These are phyloP conservation scores for Polypedilum pembai DNA, from an alignment of 1,140 invertebrate genomes.

Conservation along the genomic window DNA sequence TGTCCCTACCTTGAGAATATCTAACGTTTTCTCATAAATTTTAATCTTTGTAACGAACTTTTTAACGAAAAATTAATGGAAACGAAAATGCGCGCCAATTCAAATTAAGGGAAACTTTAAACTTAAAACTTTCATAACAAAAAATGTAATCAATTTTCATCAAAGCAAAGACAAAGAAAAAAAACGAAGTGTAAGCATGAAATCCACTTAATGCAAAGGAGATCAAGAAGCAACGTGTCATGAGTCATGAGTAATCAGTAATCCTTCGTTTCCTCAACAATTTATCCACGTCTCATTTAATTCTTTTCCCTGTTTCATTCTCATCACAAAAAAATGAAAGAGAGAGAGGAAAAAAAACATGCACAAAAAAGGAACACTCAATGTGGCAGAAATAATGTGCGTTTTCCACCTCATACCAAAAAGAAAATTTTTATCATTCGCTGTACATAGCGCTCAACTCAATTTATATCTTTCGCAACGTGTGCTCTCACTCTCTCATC, in stretches of 20 bases:
- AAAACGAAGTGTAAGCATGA: too few species aligned
- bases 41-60: too few species aligned
- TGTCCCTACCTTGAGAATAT: too few species aligned
- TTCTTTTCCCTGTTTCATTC: not conserved
- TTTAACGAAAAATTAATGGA: too few species aligned
- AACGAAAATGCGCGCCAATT: too few species aligned
- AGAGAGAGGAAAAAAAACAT: too few species aligned
- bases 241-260: too few species aligned
- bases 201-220: not conserved
- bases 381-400: constrained; percentile 20
- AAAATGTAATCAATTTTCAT: not conserved
- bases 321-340: not conserved
- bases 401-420: not conserved
- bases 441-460: not conserved
- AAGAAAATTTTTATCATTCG: not conserved
- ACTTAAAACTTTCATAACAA: too few species aligned
- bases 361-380: not conserved
- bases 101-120: too few species aligned
- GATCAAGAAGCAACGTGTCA: too few species aligned
- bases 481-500: not conserved
- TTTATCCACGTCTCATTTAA: not conserved
- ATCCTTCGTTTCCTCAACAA: not conserved
- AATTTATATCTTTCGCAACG: not conserved
- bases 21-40: too few species aligned
- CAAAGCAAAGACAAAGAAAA: not conserved